A percentile compares a stretch with the other conserved stretches of the same genome.
Conservation (phyloP, 2,888 invertebrate species). For the Luperina testacea region DNA sequence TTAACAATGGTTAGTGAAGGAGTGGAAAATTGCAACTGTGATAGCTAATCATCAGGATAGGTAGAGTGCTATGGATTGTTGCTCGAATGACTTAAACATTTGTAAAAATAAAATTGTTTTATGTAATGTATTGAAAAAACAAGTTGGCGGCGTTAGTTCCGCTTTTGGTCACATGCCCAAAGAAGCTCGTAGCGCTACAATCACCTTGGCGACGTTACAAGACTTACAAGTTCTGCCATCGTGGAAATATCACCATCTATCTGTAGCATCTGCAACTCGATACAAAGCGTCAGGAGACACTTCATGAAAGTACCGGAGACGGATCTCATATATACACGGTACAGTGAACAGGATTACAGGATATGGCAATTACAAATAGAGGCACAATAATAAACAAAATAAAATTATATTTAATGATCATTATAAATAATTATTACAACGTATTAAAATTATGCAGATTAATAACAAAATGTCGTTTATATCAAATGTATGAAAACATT, state of each 20-base stretch:
- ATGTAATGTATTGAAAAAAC: not conserved
- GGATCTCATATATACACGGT: not conserved
- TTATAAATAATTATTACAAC: conserved; percentile 56
- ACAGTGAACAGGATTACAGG: not conserved
- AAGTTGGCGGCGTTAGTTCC: not conserved
- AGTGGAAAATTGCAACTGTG: not conserved
- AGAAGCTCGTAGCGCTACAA: not conserved
- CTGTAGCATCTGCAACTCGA: not conserved
- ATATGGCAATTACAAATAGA: not conserved
- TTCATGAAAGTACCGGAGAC: not conserved
- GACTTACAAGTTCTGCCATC: not conserved
- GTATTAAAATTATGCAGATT: conserved; percentile 44
- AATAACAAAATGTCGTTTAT: conserved; percentile 29
- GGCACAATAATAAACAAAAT: conserved; percentile 39
- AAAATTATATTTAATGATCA: conserved; percentile 48
- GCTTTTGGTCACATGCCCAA: not conserved
- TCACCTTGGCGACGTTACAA: not conserved
- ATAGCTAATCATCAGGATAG: not conserved
- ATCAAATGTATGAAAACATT: conserved; percentile 29
- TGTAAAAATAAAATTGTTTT: not conserved
- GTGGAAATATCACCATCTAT: too few relatives aligned
- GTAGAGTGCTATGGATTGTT: not conserved
- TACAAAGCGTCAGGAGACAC: not conserved
- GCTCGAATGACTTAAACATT: not conserved
- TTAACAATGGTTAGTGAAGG: not conserved